A percentile compares a stretch with the other conserved stretches of the same genome.
Evolutionary conservation across 2,113 vertebrate species (phyloP).

Genomic region (Cynopterus brachyotis): DNA sequence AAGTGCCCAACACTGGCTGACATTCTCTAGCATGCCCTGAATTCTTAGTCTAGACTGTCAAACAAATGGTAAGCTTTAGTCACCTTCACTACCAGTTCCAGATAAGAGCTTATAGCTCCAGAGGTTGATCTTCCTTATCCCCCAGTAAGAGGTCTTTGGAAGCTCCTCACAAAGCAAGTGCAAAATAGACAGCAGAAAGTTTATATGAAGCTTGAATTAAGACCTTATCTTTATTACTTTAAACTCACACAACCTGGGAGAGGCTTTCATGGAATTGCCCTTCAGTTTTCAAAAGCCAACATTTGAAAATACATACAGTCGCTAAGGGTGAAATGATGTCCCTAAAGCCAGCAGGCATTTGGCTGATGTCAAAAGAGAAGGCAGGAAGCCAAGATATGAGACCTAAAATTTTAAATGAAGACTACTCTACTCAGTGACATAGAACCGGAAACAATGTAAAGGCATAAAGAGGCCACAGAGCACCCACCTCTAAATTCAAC

Average conservation of each 20-base stretch:
- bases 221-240: not conserved
- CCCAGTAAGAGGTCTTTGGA: not conserved
- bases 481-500: constrained; percentile 24
- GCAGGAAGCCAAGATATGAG: not conserved
- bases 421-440: not conserved
- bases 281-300: constrained; percentile 42
- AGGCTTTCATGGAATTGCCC: not conserved
- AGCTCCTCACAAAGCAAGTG: not conserved
- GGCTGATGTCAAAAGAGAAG: constrained; percentile 32
- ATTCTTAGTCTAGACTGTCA: not conserved
- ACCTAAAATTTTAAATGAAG: constrained; percentile 24
- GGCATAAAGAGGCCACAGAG: not conserved
- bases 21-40: not conserved
- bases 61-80: not conserved
- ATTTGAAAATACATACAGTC: constrained; percentile 52
- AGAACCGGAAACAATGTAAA: not conserved
- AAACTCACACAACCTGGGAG: not conserved
- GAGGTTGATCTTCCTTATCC: not conserved
- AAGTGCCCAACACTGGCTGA: not conserved
- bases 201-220: not conserved
- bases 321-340: constrained; percentile 28
- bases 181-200: not conserved
- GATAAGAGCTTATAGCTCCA: not conserved
- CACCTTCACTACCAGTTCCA: not conserved
- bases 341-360: constrained; percentile 6